Conservation (phyloP, 2,888 invertebrate species). For the Epistrophella euchroma region DNA sequence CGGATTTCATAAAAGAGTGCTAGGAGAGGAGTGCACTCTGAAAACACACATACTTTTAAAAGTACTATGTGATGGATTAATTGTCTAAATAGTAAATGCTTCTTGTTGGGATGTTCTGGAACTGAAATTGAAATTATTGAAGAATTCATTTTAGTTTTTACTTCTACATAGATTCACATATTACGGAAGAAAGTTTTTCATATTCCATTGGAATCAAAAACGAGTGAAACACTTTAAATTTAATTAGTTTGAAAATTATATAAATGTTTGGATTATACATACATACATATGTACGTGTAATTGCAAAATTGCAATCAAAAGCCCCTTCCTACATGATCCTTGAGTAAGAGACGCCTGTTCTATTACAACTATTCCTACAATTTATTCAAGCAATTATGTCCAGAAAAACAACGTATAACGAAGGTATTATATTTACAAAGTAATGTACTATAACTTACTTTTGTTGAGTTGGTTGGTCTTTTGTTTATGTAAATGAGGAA, state of each 20-base stretch:
- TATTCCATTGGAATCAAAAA: too few relatives aligned
- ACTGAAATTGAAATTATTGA: too few relatives aligned
- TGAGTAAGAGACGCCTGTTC: conserved; percentile 7
- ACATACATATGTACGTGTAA: neutral
- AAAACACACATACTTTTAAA: too few relatives aligned
- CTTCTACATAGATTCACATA: too few relatives aligned
- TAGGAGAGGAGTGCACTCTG: too few relatives aligned
- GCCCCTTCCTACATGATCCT: neutral
- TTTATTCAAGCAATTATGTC: conserved; percentile 30
- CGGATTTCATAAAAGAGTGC: too few relatives aligned
- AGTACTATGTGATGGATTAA: too few relatives aligned
- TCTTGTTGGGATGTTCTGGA: too few relatives aligned
- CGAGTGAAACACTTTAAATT: too few relatives aligned
- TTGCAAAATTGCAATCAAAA: conserved; percentile 14
- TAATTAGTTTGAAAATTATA: neutral
- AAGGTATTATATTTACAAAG: conserved; percentile 31
- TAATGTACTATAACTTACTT: conserved; percentile 5
- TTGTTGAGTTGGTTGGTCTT: conserved; percentile 40
- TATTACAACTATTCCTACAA: neutral
- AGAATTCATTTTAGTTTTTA: too few relatives aligned
- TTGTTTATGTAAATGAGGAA: conserved; percentile 76
- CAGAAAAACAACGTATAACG: neutral
- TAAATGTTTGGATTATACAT: neutral
- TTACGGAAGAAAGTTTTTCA: too few relatives aligned
- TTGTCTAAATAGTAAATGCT: too few relatives aligned